Conservation (phyloP, 2,113 vertebrate species). For the Podocnemis expansa region DNA sequence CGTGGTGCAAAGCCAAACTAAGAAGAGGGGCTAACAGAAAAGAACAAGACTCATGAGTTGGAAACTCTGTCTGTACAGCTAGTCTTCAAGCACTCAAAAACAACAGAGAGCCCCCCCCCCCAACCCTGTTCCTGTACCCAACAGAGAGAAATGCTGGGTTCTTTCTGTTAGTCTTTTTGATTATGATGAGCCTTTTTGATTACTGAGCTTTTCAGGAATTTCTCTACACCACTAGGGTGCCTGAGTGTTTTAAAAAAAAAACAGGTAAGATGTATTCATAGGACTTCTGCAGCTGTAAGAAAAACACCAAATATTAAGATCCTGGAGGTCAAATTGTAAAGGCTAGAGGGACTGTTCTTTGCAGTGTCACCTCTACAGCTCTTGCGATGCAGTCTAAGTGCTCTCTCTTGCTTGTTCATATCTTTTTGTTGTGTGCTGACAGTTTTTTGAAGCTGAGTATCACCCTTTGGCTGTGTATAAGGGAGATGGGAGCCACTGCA, state of each 20-base stretch:
- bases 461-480: not conserved
- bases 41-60: not conserved
- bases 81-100: not conserved
- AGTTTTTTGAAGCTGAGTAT: not conserved
- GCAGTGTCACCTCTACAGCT: not conserved
- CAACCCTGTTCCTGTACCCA: fast-evolving
- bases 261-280: not conserved
- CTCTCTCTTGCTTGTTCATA: not conserved
- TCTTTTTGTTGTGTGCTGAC: not conserved
- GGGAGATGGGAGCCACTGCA: not conserved
- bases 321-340: not conserved
- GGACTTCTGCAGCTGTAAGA: not conserved
- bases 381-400: too few species aligned
- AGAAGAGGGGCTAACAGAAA: not conserved
- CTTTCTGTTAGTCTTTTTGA: not conserved
- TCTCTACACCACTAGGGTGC: not conserved
- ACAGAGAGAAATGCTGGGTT: not conserved
- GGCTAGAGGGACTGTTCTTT: fast-evolving
- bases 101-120: not conserved
- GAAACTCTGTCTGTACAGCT: not conserved
- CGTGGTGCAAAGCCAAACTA: not conserved
- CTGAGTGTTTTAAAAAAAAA: not conserved
- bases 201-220: not conserved
- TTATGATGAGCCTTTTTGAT: fast-evolving
- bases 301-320: not conserved